Conservation (phyloP, 1,140 invertebrate genomes). For the Hylaeus volcanicus region DNA sequence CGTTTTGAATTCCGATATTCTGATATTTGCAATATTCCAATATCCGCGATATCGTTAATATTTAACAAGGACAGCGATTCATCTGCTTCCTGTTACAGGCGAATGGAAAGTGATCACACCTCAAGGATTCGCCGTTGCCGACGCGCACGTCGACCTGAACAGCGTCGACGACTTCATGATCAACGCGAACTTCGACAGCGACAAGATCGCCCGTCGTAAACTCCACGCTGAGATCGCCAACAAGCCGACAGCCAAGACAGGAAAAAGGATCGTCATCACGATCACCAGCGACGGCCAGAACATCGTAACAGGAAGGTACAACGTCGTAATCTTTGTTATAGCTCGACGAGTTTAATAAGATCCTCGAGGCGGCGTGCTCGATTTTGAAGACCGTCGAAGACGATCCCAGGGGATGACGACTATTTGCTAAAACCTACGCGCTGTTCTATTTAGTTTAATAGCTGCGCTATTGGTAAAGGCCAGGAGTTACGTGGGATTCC, state of each 20-base stretch:
- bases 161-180: slow-evolving; percentile 85
- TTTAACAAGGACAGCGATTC: not conserved
- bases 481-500: too few species aligned
- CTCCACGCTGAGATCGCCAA: slow-evolving; percentile 84
- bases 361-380: not conserved
- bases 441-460: too few species aligned
- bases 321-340: not conserved
- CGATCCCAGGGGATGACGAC: too few species aligned
- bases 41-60: not conserved
- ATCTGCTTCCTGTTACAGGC: slow-evolving; percentile 54
- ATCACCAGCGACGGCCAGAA: slow-evolving; percentile 84
- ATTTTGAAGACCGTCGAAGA: not conserved
- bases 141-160: slow-evolving; percentile 81
- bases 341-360: not conserved
- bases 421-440: too few species aligned
- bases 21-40: too few species aligned
- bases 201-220: slow-evolving; percentile 85
- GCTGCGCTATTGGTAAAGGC: too few species aligned
- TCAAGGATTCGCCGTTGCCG: slow-evolving; percentile 73
- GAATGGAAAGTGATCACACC: slow-evolving; percentile 72
- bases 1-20: too few species aligned
- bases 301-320: slow-evolving; percentile 84
- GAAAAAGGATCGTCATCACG: slow-evolving; percentile 83
- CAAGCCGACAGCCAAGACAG: slow-evolving; percentile 81
- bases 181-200: slow-evolving; percentile 84